Evolutionary conservation across 2,113 vertebrate species (phyloP), one percentile per base, ranked within the genome.

Genomic region (Rutilus rutilus): DNA sequence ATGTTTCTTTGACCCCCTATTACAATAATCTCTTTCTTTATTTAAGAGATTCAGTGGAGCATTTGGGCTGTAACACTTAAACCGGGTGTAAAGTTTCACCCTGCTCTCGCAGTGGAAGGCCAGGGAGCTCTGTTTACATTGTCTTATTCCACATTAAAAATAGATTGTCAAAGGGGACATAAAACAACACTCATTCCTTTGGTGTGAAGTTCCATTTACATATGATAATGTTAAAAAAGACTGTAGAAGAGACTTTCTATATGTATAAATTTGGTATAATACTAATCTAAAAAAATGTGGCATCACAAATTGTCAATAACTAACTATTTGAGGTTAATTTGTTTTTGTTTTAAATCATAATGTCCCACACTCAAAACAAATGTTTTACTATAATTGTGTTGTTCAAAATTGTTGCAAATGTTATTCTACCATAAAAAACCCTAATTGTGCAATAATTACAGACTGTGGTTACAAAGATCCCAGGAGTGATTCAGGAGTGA

Each of bases 81-180:
- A 83, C 82, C 82, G 21, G 65, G 82, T 54, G 50, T 73, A 73
- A n/a, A 27, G 82, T 83, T 83, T 73, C 82, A 57, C 45, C 62
- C 25, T 33, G 25, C 6, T 54, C 36, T 27, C 12, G 1, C 81
- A 83, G 47, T 42, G 17, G 67, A 57, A 73, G 82, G 67, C 82
- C 50, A 83, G 65, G 73, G 82, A 73, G 82, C 82, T 83, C 82
- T 25, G 82, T 59, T 83, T 83, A 83, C 82, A 74, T 83, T 8
- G 50, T 27, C 82, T 74, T 73, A 74, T 83, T 73, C 50, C 82
- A 74, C 65, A 83, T 82, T 82, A 71, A 82, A 82, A 71, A 82
- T 82, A 42, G 4, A 83, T 73, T 25, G 47, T 57, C 81, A n/a
- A 50, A 69, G 45, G 76, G 71, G 21, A 54, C 33, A 33, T 27